Base-by-base conservation (phyloP, 2,797 vertebrate species). In the Channallabes apus region DNA sequence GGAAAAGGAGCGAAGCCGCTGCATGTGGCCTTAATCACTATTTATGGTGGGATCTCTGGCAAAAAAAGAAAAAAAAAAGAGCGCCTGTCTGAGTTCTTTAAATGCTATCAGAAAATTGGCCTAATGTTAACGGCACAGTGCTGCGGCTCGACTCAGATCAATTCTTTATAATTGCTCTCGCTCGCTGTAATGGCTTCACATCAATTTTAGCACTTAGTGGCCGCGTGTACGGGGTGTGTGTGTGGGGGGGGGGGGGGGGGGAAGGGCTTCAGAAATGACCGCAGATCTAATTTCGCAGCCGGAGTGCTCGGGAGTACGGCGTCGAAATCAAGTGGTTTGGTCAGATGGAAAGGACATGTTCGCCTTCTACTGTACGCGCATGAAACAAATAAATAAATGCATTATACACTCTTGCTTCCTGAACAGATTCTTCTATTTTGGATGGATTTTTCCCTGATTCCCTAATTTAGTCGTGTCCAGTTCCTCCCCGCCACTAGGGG, bases 1-100 rank as follows among this genome's bases (percentile, higher is more conserved):
- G 69, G 29, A 46, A 86, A 80, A 85, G 90, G 92, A 93, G 93
- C 88, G 89, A 94, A 93, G 91, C 91, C 91, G 93, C 93, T 91
- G 92, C 90, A 91, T 92, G 91, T 92, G 92, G 89, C 91, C 91
- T 93, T 94, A 93, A 94, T 94, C 92, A 93, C 93, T 92, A 93
- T 94, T 94, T 94, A 94, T 91, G 88, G 84, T 38, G 73, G 91
- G 88, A 90, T 91, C 91, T 93, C 90, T 90, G 51, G 82, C 61
- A 85, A 84, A 87, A 58, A 58, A 3, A 51, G 20, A 89, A 86
- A 84, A 86, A 67, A 46, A 86, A 84, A 86, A 67, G n/a, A 2
- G 87, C 90, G 58, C 56, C 56, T 82, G 88, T 88, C 89, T n/a
- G 22, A 51, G 72, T 72, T 69, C 68, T 82, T 88, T 85, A 62